Evolutionary conservation across 2,797 vertebrate species (phyloP).

Genomic region (Heterohyrax brucei): DNA sequence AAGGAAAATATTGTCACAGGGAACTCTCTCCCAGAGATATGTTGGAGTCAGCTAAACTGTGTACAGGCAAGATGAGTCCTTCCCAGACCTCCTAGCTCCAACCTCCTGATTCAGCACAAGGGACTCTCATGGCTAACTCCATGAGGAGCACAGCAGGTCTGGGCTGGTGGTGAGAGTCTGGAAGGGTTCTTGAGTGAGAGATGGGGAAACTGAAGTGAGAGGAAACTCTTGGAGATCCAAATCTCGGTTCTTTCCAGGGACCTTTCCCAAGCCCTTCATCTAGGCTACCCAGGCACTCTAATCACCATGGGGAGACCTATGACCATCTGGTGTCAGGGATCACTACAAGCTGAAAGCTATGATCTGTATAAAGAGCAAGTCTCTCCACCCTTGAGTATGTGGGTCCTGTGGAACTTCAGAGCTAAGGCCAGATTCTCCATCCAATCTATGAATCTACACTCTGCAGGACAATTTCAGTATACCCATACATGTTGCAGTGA

Average conservation of each 20-base stretch:
- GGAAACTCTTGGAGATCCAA: fast-evolving
- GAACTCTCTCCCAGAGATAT: neutral
- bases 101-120: neutral
- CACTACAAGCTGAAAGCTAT: neutral
- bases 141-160: too few relatives aligned
- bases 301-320: fast-evolving
- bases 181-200: neutral
- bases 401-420: fast-evolving
- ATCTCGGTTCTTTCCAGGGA: neutral
- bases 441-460: fast-evolving
- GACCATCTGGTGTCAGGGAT: neutral
- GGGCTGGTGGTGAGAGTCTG: fast-evolving
- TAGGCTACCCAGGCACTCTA: fast-evolving
- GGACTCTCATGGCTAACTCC: fast-evolving
- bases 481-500: fast-evolving
- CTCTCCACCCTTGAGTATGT: fast-evolving
- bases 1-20: neutral
- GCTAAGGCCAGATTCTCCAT: neutral
- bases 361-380: fast-evolving
- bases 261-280: slow-evolving; percentile 2
- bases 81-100: neutral
- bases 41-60: fast-evolving
- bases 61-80: neutral
- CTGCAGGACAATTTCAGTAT: neutral
- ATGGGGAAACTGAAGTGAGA: neutral